Percentiles rank a stretch among this genome's conserved stretches.
phyloP scores from a whole-genome alignment of 2,797 vertebrate genomes.

The Myotis vivesi region DNA sequence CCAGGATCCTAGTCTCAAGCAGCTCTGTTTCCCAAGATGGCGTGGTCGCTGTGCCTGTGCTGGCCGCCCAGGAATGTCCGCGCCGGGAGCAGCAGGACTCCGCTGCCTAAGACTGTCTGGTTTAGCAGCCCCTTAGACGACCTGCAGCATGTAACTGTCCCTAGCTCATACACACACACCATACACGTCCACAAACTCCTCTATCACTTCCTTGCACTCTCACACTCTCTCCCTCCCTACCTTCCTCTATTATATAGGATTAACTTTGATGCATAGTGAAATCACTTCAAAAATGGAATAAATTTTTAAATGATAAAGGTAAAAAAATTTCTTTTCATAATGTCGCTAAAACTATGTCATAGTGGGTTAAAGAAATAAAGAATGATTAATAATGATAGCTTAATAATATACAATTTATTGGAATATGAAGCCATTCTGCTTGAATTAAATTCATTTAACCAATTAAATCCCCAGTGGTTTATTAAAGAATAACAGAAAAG shows the following conservation, averaged over 20 bases:
- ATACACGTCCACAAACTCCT: too few relatives aligned
- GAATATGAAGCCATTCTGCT: conserved; percentile 41
- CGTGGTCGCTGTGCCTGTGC: too few relatives aligned
- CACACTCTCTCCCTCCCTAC: too few relatives aligned
- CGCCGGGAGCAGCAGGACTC: too few relatives aligned
- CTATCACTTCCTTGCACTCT: too few relatives aligned
- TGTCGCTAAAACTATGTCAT: neutral
- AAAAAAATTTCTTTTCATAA: conserved; percentile 19
- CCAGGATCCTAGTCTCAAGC: too few relatives aligned
- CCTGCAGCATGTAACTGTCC: too few relatives aligned
- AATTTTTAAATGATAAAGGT: neutral
- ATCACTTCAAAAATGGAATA: neutral
- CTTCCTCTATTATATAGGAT: neutral
- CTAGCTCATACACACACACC: too few relatives aligned
- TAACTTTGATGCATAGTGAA: conserved; percentile 5
- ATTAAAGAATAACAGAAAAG: neutral
- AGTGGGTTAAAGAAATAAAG: neutral
- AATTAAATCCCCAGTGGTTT: neutral
- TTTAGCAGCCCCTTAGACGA: too few relatives aligned
- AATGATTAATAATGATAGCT: conserved; percentile 8
- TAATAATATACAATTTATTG: conserved; percentile 33
- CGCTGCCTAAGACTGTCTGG: too few relatives aligned
- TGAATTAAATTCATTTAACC: conserved; percentile 47
- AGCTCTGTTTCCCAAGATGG: too few relatives aligned
- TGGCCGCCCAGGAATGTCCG: too few relatives aligned